Conservation (phyloP, 2,113 vertebrate species). For the Melanocharis versteri region DNA sequence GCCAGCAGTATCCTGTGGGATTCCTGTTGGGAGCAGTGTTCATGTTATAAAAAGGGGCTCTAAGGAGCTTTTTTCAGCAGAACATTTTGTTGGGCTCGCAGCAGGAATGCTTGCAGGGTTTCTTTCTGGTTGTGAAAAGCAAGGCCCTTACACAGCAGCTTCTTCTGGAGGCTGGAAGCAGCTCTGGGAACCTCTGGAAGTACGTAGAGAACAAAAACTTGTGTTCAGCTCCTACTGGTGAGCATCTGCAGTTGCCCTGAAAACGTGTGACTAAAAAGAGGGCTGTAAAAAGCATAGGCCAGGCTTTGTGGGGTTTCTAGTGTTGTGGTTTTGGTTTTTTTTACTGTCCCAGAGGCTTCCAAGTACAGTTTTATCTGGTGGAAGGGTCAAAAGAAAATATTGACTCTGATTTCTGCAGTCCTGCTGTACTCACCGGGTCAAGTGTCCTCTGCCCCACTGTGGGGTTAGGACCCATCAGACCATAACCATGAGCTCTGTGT, state of each 20-base stretch:
- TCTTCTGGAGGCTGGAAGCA: not conserved
- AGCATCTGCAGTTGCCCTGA: not conserved
- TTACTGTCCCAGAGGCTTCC: not conserved
- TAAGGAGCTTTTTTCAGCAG: not conserved
- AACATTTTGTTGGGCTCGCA: not conserved
- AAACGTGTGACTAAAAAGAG: accelerated
- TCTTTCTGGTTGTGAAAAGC: not conserved
- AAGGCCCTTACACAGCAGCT: not conserved
- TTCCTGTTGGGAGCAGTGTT: not conserved
- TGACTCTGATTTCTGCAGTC: not conserved
- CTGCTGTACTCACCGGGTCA: not conserved
- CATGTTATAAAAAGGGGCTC: not conserved
- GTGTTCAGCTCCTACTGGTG: not conserved
- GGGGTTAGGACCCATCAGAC: not conserved
- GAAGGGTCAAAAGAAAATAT: not conserved
- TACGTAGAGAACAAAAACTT: not conserved
- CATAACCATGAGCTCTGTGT: not conserved
- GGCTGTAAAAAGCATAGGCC: not conserved
- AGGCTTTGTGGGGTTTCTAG: not conserved
- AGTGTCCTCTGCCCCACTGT: not conserved
- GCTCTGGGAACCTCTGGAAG: not conserved
- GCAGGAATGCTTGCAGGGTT: accelerated
- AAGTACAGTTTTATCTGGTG: not conserved
- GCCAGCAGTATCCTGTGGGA: not conserved
- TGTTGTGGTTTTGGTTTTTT: too few species aligned